phyloP scores from a whole-genome alignment of 2,113 vertebrate species.

The Bubo bubo region DNA sequence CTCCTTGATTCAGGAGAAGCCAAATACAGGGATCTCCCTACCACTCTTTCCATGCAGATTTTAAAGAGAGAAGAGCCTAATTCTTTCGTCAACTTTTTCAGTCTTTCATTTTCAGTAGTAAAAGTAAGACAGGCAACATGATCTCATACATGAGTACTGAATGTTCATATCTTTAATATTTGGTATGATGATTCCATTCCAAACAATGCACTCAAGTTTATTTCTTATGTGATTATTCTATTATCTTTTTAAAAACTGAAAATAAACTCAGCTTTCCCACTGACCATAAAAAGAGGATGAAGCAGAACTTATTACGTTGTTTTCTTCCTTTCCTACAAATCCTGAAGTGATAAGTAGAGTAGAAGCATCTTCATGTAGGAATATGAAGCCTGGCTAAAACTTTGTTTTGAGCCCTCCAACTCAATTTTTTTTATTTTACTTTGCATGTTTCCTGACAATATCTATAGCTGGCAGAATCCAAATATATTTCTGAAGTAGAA shows the following conservation, averaged over 20 bases:
- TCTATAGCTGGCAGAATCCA: not conserved
- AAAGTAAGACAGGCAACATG: not conserved
- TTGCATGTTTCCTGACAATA: not conserved
- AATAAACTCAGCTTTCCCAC: not conserved
- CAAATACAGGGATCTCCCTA: not conserved
- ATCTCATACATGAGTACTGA: fast-evolving
- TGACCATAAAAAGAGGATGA: not conserved
- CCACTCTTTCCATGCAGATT: not conserved
- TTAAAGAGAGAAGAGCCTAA: not conserved
- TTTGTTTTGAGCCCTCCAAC: not conserved
- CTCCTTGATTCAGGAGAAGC: not conserved
- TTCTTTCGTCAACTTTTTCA: not conserved
- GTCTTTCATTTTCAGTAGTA: not conserved
- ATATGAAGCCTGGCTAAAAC: not conserved
- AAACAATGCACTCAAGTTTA: not conserved
- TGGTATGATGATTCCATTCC: not conserved
- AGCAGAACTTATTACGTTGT: not conserved
- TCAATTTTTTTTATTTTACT: not conserved
- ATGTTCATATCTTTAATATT: not conserved
- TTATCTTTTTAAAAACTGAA: not conserved
- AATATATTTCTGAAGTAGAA: not conserved
- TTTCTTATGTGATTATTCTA: not conserved
- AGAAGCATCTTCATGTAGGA: not conserved
- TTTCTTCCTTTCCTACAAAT: not conserved
- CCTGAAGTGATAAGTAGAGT: not conserved